Base-by-base conservation (phyloP, 2,888 invertebrate genomes). In the Microctonus brassicae region DNA sequence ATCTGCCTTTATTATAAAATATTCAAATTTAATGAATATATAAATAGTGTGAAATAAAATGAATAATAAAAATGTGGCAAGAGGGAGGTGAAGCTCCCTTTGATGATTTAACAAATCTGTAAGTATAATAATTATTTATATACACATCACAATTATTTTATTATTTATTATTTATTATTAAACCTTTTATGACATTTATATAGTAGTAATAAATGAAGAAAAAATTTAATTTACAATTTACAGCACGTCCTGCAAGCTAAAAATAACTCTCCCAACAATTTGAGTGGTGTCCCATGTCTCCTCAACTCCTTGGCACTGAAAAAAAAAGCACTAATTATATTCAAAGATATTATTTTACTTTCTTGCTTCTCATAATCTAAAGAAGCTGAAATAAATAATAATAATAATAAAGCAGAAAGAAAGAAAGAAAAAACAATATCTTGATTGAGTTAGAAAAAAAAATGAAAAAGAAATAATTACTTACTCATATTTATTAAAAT, bases 71-170 rank as follows among this genome's bases (percentile, higher is more conserved):
- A 82, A 86, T 87, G 86, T 83, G 85, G 83, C 83, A 83, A 78
- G 84, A 83, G 78, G 83, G 80, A 80, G 84, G 82, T 81, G 85
- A 85, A 83, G 79, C 81, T 79, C 81, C 80, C 67, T 85, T 79
- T 78, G 84, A 83, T 77, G 79, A 79, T 79, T 78, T 77, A 75
- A 75, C 76, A 72, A n/a, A n/a, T 77, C 77, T 78, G 86, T 85
- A 77, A 85, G 85, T 85, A 42, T 70, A 42, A 34, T 47, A 42
- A 52, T 70, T 61, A 20, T 29, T 20, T 62, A 39, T 39, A 39
- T 36, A 53, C 13, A 26, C 22, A 29, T 53, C 7, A 10, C 17
- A 26, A 11, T 60, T 24, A n/a, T 52, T 52, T 34, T 26, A 36
- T 7, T 34, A 22, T 7, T 55, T 20, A 26, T 34, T 52, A 60